Evolutionary conservation across 1,140 invertebrate genomes (phyloP), one percentile per base, ranked within the genome.

Genomic region (Campoletis sonorensis): DNA sequence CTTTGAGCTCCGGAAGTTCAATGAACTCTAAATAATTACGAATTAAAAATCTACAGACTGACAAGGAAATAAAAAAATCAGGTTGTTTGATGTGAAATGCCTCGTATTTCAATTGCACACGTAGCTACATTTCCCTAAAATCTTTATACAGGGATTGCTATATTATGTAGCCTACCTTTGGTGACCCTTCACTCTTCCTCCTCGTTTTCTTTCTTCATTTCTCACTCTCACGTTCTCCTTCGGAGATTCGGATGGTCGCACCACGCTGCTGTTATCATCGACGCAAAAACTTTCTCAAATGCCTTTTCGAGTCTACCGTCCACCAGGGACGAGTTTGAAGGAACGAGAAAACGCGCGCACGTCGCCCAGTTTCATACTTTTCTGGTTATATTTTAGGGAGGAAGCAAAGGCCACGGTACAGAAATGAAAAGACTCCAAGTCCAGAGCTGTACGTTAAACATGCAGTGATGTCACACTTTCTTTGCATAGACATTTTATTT

Each of bases 321-420:
- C 54, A 77, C 58, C 73, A 15, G 73, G 51, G 73, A 77, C 73
- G 73, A 77, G 73, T 77, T 77, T 77, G n/a, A 77, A 77, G 51
- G 73, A 77, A 77, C 54, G 73, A 61, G 30, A 54, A 77, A 33
- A 54, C 54, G 37, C 4, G 54, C 73, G 61, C 51, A 37, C 37
- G 54, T 37, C 40, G 16, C 70, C 49, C 49, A 15, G 71, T 54
- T 54, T 49, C 70, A 73, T 75, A 80, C 70, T 75, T 75, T 75
- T 71, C 68, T 80, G 79, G 33, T 80, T 80, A 54, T 27, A 72
- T 51, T 72, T 45, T 67, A 70, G 71, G 23, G 33, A 26, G 37
- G 61, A 80, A 64, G 54, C 73, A 13, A 75, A 75, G 75, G 51
- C 51, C 54, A 23, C 61, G 33, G 11, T 51, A 37, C 40, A n/a